Conservation (phyloP, 2,113 vertebrate species). For the Empidonax alnorum region DNA sequence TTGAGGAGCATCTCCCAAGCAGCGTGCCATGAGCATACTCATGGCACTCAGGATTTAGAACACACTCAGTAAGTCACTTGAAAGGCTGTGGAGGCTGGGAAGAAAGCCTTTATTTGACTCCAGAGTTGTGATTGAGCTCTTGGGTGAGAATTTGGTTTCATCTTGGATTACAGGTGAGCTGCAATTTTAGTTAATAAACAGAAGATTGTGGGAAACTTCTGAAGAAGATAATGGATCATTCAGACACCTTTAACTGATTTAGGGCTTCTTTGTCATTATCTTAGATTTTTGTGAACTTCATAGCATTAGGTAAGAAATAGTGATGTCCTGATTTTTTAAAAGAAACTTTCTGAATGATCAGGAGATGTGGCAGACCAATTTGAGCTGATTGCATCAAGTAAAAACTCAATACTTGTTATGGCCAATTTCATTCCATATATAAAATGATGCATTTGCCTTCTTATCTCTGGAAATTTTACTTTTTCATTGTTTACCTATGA, state of each 20-base stretch:
- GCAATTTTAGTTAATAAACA: slow-evolving; percentile 6
- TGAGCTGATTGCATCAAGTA: neutral
- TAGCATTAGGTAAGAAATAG: neutral
- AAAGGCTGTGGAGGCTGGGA: neutral
- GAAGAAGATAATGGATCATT: neutral
- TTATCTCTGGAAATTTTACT: neutral
- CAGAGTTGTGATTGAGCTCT: neutral
- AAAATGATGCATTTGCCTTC: neutral
- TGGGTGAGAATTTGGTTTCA: neutral
- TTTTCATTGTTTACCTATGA: neutral
- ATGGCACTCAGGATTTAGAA: neutral
- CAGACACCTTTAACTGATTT: neutral
- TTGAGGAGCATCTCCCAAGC: neutral
- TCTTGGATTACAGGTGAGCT: neutral
- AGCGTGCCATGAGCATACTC: neutral
- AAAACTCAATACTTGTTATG: neutral
- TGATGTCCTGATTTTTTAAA: neutral
- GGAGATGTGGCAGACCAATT: neutral
- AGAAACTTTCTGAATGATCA: neutral
- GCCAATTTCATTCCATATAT: neutral
- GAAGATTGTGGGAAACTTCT: neutral
- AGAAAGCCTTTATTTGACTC: neutral
- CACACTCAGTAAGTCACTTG: neutral
- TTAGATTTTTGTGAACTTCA: neutral
- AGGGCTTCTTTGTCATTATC: neutral